Evolutionary conservation across 37 sponge, comb jelly and placozoan species (phyloP).

Genomic region (Oopsacas minuta): DNA sequence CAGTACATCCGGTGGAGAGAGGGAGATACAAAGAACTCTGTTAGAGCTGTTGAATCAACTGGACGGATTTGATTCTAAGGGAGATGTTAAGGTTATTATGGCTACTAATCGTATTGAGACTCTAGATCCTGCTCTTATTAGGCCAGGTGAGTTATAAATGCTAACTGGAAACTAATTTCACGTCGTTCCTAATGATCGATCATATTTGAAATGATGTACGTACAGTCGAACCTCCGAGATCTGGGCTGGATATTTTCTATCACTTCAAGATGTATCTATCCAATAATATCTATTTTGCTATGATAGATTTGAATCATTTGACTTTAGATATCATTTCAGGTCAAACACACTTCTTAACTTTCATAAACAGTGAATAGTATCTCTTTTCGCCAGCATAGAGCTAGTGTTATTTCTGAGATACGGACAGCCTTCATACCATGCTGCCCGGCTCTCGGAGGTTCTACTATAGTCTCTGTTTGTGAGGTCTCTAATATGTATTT

Average conservation of each 20-base stretch:
- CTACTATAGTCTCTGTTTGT: too few relatives aligned
- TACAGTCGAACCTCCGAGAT: too few relatives aligned
- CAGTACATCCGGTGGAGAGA: slow-evolving; percentile 87
- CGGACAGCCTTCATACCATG: too few relatives aligned
- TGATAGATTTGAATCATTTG: too few relatives aligned
- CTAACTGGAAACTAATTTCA: not conserved
- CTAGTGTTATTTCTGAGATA: too few relatives aligned
- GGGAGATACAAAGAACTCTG: slow-evolving; percentile 95
- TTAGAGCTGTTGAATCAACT: slow-evolving; percentile 93
- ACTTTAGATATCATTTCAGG: too few relatives aligned
- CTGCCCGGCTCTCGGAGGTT: too few relatives aligned
- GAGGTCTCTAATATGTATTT: too few relatives aligned
- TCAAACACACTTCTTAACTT: too few relatives aligned
- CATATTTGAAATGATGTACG: too few relatives aligned
- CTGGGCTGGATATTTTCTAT: not conserved
- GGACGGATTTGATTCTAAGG: slow-evolving; percentile 94
- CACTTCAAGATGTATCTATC: not conserved
- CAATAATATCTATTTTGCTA: not conserved
- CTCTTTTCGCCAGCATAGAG: too few relatives aligned
- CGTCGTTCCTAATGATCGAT: not conserved
- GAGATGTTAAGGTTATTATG: slow-evolving; percentile 99
- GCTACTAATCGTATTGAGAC: slow-evolving; percentile 99
- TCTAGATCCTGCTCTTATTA: slow-evolving; percentile 93
- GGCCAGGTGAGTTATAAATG: slow-evolving; percentile 88
- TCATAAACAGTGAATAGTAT: too few relatives aligned